A percentile compares a stretch with the other conserved stretches of the same genome.
Conservation (phyloP, 2,113 vertebrate species). For the Canis aureus region DNA sequence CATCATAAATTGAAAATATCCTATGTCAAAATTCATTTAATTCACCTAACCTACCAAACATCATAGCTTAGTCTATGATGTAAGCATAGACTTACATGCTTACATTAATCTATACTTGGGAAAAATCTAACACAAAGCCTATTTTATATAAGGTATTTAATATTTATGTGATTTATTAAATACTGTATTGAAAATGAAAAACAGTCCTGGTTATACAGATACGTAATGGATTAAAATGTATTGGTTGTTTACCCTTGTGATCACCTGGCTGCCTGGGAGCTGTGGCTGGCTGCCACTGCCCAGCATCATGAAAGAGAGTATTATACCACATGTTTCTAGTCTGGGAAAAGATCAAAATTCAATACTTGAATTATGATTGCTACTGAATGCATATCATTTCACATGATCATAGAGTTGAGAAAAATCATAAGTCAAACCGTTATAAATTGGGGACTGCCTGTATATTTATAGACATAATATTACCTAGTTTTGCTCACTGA, state of each 20-base stretch:
- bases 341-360: neutral
- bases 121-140: neutral
- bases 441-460: neutral
- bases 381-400: neutral
- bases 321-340: neutral
- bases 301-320: neutral
- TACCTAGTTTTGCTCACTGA: neutral
- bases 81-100: neutral
- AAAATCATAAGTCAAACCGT: neutral
- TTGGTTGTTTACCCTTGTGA: neutral
- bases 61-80: neutral
- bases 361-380: neutral
- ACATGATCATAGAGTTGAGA: neutral
- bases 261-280: neutral
- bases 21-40: neutral
- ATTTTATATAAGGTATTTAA: neutral
- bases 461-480: too few species aligned
- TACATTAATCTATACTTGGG: neutral
- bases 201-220: neutral
- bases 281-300: neutral
- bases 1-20: neutral
- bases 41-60: neutral
- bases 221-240: neutral
- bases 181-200: neutral
- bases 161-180: neutral